Evolutionary conservation across 2,797 vertebrate genomes (phyloP).

Genomic region (Pygocentrus nattereri): DNA sequence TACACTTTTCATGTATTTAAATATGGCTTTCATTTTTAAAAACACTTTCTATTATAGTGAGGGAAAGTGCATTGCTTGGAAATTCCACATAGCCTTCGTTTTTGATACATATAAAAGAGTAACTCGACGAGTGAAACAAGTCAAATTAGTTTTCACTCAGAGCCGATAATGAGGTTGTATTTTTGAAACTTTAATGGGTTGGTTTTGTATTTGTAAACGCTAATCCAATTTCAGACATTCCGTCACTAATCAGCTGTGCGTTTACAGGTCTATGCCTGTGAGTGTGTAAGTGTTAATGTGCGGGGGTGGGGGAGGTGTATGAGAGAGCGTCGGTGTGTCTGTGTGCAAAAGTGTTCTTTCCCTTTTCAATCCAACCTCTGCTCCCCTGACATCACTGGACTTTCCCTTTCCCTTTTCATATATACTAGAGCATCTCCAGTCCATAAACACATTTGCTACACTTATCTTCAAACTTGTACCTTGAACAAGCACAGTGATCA

Average conservation of each 20-base stretch:
- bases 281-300: constrained; percentile 17
- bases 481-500: background rate
- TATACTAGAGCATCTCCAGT: constrained; percentile 65
- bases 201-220: background rate
- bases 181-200: background rate
- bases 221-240: background rate
- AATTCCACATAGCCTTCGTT: background rate
- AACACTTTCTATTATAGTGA: background rate
- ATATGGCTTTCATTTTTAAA: background rate
- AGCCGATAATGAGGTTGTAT: background rate
- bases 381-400: constrained; percentile 81
- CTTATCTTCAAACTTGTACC: background rate
- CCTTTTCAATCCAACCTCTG: constrained; percentile 57
- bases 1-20: background rate
- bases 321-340: constrained; percentile 35
- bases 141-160: background rate
- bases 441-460: constrained; percentile 23
- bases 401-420: constrained; percentile 74
- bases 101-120: background rate
- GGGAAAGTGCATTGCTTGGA: background rate
- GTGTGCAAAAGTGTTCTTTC: constrained; percentile 61
- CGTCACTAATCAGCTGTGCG: background rate
- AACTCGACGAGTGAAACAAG: background rate
- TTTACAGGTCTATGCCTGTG: constrained; percentile 26
- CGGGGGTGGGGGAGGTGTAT: constrained; percentile 39